Evolutionary conservation across 2,113 vertebrate genomes (phyloP), one percentile per base, ranked within the genome.

Genomic region (Neogale vison): DNA sequence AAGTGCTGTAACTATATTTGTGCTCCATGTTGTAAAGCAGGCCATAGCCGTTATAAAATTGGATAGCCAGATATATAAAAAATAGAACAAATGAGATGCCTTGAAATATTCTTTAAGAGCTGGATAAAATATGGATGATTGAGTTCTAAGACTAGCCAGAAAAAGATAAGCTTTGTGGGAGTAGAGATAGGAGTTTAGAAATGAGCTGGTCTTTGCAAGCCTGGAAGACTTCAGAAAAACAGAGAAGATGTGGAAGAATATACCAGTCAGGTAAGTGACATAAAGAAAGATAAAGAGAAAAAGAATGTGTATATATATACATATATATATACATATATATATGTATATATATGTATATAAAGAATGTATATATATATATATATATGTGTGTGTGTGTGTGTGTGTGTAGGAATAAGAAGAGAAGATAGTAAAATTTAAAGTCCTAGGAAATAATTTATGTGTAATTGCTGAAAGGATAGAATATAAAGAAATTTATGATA

Each of bases 11-110:
- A 82, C 57, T 45, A 5, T 92, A 79, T 88, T 59, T 91, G 42
- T 80, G 18, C 34, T 81, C 67, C 63, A 79, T 74, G 55, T 74
- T 93, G 3, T 91, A 65, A 76, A 95, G 42, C 69, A 85, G 29
- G 52, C 81, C 86, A 81, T 26, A 88, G 55, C 11, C 34, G 17
- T 81, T 95, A 88, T 80, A 95, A 93, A 90, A 87, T 39, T 80
- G 12, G 29, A 81, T 81, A 88, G 76, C 23, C 10, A 72, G 61
- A 36, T 88, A 88, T 39, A 88, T 85, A 50, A 85, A 63, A 63
- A 74, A n/a, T 34, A 45, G 57, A 57, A 74, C 59, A 88, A 96
- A 34, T 95, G 29, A 2, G 4, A 15, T 93, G 3, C 23, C 14
- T 95, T 90, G 18, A 65, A 55, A 61, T 79, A 39, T 90, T 86